Base-by-base conservation (phyloP, 1,140 invertebrate genomes). In the Leptoteleia sp. region DNA sequence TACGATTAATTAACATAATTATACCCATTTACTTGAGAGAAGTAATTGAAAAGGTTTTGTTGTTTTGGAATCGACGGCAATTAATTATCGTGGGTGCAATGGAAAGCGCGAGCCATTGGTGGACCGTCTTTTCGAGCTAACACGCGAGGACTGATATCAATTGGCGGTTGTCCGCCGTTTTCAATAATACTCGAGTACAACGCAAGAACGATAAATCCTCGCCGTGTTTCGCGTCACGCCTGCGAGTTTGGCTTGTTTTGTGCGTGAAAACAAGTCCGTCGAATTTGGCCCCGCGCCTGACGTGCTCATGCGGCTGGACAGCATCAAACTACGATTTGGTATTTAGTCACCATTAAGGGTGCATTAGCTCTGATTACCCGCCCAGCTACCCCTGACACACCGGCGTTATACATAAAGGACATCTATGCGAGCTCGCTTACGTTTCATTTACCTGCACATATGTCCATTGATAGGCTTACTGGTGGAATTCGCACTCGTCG, bases 271-370 rank as follows among this genome's bases (percentile, higher is more conserved):
- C 76, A 70, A 79, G 62, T 73, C 57, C 55, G 45, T 64, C 61
- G 65, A 72, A 76, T 80, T 72, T 64, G 40, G 54, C 27, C 29
- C 37, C n/a, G 59, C 19, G 70, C 31, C 29, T 75, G 70, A 75
- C 70, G 71, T 67, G 62, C 65, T 75, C 65, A 76, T 76, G 70
- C 75, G 57, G 72, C 38, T 29, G 68, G 54, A 82, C 75, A 80
- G 78, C 85, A 87, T 88, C 84, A 85, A 87, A 86, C 82, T 86
- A 83, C 86, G 87, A 86, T 87, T 86, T 85, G 83, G 84, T 88
- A 85, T 88, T 88, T 88, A 87, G 85, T 87, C 85, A 87, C 84
- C 85, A 88, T 88, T 87, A 88, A 85, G 82, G 85, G 82, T 84
- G 83, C 85, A 87, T 87, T 86, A 87, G 81, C 85, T 83, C 81